Base-by-base conservation (phyloP, 2,888 invertebrate genomes). In the Gibbula magus region DNA sequence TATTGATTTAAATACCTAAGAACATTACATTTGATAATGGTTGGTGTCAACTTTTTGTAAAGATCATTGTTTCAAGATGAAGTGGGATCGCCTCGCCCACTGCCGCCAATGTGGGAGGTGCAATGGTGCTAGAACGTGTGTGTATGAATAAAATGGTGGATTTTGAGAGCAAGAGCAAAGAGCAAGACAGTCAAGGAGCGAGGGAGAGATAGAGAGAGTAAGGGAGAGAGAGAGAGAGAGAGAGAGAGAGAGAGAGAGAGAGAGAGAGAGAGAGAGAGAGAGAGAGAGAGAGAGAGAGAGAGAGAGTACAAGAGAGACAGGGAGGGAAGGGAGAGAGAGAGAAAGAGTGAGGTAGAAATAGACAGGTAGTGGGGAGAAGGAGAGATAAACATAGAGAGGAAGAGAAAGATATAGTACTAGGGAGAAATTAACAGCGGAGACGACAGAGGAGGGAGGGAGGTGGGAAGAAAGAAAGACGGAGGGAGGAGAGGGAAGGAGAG, bases 201-300 rank as follows among this genome's bases (percentile, higher is more conserved):
- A 67, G 66, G 45, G 51, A 78, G 51, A 25, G 29, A 67, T 35
- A 67, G 45, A 66, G 16, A 13, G 22, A 29, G 25, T 4, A 4
- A 67, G 18, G 13, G 3, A 67, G 29, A 67, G 29, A 13, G 29
- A 29, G 10, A 67, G 4, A 29, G 4, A 29, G 10, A 29, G 4
- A 29, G 32, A 29, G 4, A 29, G 4, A 67, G 4, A 29, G 10
- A 13, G 4, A 32, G 29, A 45, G 39, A 32, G 0, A 52, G 73
- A 53, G 35, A 32, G 35, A 32, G 20, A 53, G 53, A 35, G 54
- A 73, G 78, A 54, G 53, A 53, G 73, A 54, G 20, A 73, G 54
- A 45, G 35, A 73, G 54, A 54, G 54, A 73, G 74, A 54, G 5
- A 51, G 29, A 67, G 67, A 78, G 78, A 51, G 25, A 45, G 32